Evolutionary conservation across 2,797 vertebrate genomes (phyloP).

Genomic region (Nannoperca australis): DNA sequence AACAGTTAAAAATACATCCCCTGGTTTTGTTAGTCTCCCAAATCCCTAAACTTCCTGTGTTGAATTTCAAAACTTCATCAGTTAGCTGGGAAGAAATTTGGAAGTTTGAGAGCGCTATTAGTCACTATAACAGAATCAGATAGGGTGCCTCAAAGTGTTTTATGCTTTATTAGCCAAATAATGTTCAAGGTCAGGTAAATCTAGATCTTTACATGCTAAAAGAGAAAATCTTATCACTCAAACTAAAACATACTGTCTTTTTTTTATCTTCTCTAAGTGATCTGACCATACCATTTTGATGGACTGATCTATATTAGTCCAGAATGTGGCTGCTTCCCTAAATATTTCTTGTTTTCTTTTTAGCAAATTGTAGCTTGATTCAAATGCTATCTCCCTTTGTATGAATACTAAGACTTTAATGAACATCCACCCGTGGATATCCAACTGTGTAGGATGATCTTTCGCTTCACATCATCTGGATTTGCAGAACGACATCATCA

Average conservation of each 20-base stretch:
- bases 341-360: constrained; percentile 7
- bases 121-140: not conserved
- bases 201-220: not conserved
- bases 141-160: not conserved
- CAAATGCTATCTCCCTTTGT: not conserved
- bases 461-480: not conserved
- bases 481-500: not conserved
- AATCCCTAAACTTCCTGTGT: not conserved
- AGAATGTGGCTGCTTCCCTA: not conserved
- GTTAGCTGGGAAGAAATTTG: not conserved
- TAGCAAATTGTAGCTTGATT: not conserved
- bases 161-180: not conserved
- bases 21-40: not conserved
- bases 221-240: not conserved
- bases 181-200: constrained; percentile 5
- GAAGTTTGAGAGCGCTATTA: not conserved
- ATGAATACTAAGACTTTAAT: not conserved
- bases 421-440: not conserved
- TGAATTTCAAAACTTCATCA: not conserved
- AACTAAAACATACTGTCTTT: not conserved
- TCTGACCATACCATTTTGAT: not conserved
- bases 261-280: not conserved
- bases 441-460: not conserved
- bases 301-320: not conserved
- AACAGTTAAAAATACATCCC: not conserved